A percentile compares a stretch with the other conserved stretches of the same genome.
Evolutionary conservation across 2,888 invertebrate genomes (phyloP).

Genomic region (Lepas anatifera): DNA sequence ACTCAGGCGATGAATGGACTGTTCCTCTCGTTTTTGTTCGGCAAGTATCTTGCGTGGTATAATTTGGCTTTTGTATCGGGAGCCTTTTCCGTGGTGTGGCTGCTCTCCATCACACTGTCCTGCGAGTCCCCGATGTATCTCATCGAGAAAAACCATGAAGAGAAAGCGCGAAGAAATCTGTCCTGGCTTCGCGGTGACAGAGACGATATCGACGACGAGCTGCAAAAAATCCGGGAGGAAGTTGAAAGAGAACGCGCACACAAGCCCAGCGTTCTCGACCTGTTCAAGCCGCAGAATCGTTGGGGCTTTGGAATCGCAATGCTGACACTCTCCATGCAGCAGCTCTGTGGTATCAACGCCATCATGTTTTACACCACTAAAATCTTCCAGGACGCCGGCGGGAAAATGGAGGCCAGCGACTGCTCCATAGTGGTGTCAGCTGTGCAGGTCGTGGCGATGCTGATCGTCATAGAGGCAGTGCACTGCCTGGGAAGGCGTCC

Average conservation of each 20-base stretch:
- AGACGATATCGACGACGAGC: too few relatives aligned
- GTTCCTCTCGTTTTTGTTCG: background rate
- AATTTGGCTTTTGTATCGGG: background rate
- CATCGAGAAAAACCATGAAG: background rate
- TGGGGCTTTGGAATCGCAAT: constrained; percentile 46
- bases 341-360: constrained; percentile 86
- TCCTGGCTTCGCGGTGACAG: too few relatives aligned
- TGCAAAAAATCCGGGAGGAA: too few relatives aligned
- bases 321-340: constrained; percentile 89
- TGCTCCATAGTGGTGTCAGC: constrained; percentile 32
- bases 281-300: too few relatives aligned
- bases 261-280: too few relatives aligned
- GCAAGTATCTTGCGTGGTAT: background rate
- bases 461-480: too few relatives aligned
- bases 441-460: too few relatives aligned
- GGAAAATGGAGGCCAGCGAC: constrained; percentile 57
- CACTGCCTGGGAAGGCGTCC: too few relatives aligned
- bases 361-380: constrained; percentile 81
- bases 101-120: background rate
- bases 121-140: background rate
- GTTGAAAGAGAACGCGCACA: too few relatives aligned
- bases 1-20: background rate
- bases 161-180: too few relatives aligned
- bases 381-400: constrained; percentile 69
- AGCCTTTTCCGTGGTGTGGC: background rate